phyloP scores from a whole-genome alignment of 2,888 invertebrate species.

The Ophraella communa region DNA sequence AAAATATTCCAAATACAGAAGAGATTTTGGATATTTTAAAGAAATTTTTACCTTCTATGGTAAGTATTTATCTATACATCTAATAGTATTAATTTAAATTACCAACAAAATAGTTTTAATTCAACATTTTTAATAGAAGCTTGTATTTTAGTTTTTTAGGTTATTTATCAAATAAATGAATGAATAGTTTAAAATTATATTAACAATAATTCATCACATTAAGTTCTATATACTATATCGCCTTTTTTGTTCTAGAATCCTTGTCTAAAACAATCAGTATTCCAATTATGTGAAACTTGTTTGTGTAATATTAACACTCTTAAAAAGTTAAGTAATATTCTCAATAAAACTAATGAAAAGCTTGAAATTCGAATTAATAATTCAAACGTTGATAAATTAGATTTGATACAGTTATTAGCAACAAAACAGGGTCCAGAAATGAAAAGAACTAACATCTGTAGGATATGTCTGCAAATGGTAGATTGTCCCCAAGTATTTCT shows the following conservation, averaged over 20 bases:
- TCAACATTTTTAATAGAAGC: neutral
- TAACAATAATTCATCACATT: neutral
- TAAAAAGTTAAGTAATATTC: neutral
- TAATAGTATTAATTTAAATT: neutral
- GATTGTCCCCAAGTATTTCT: slow-evolving; percentile 20
- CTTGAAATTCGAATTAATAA: neutral
- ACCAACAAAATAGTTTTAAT: neutral
- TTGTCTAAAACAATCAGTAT: neutral
- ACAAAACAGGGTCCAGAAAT: neutral
- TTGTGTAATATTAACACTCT: neutral
- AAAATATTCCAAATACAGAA: neutral
- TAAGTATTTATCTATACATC: slow-evolving; percentile 3
- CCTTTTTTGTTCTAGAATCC: slow-evolving; percentile 6
- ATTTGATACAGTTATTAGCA: slow-evolving; percentile 10
- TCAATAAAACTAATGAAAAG: slow-evolving; percentile 1
- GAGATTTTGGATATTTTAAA: slow-evolving; percentile 10
- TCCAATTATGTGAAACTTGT: slow-evolving; percentile 3
- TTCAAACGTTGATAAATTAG: slow-evolving; percentile 4
- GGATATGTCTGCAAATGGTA: slow-evolving; percentile 23
- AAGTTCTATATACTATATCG: neutral
- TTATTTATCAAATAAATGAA: neutral
- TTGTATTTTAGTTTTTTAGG: neutral
- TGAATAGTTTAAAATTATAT: neutral
- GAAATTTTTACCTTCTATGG: slow-evolving; percentile 21
- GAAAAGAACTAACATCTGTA: slow-evolving; percentile 6